Evolutionary conservation across 2,797 vertebrate species (phyloP).

Genomic region (Thamnophis elegans): DNA sequence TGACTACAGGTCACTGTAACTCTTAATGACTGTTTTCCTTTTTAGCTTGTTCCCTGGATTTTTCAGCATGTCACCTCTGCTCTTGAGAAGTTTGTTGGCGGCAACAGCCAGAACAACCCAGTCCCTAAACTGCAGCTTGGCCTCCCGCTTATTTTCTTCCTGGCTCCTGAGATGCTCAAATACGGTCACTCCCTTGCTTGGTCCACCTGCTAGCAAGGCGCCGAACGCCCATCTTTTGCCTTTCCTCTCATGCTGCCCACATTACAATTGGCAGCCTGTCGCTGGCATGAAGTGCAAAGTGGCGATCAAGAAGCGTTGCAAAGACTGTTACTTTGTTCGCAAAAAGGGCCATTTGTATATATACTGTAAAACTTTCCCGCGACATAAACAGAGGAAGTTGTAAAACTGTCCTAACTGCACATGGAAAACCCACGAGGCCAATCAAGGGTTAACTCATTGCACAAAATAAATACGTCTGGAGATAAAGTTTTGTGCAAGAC

Average conservation of each 20-base stretch:
- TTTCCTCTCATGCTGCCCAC: constrained; percentile 39
- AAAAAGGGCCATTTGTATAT: constrained; percentile 84
- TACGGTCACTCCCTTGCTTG: background rate
- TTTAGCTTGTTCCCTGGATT: background rate
- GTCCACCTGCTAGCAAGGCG: background rate
- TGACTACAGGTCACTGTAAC: too few species aligned
- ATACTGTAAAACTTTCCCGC: constrained; percentile 83
- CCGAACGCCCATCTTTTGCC: accelerated
- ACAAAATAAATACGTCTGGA: background rate
- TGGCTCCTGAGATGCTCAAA: constrained; percentile 56
- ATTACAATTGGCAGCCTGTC: constrained; percentile 51
- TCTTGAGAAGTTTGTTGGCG: constrained; percentile 65
- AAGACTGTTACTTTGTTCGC: constrained; percentile 86
- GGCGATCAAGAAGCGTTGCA: constrained; percentile 80
- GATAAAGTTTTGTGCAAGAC: background rate
- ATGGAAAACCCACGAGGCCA: background rate
- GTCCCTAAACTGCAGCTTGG: constrained; percentile 42
- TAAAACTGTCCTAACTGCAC: background rate
- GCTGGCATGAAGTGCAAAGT: constrained; percentile 85
- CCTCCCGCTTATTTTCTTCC: constrained; percentile 41
- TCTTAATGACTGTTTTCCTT: background rate
- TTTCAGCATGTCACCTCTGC: constrained; percentile 69
- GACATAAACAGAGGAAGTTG: constrained; percentile 89
- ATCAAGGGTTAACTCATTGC: background rate
- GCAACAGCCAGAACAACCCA: constrained; percentile 64